Evolutionary conservation across 1,140 invertebrate genomes (phyloP), one percentile per base, ranked within the genome.

Genomic region (Neodiprion pinetum): DNA sequence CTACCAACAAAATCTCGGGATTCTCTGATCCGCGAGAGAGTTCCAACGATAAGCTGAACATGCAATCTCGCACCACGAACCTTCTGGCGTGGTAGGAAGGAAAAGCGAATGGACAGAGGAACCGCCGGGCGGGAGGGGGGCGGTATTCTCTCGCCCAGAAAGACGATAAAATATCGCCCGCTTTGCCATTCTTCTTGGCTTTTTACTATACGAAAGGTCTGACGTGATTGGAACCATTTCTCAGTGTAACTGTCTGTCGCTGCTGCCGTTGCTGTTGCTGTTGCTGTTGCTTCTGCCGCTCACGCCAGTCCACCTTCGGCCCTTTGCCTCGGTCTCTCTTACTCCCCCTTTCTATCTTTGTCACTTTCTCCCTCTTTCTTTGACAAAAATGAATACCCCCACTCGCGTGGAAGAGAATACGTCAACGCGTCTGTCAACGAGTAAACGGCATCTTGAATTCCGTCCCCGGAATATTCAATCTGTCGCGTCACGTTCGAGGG

Each of bases 161-260:
- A 61, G 53, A 61, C 11, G 53, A 17, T 61, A 9, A 61, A 61
- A 61, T 61, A 61, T 61, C 8, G 7, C 53, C 53, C n/a, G 53
- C n/a, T 61, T 61, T 61, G 53, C 53, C 53, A 61, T 61, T 61
- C 53, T 61, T 61, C 53, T 61, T 61, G 53, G 53, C 53, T 61
- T 61, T 61, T 61, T 61, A 17, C 53, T 61, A 17, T 17, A 17
- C 53, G n/a, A 61, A 61, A 61, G 53, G 53, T 61, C 53, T 61
- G 53, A 61, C 53, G 53, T 61, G 53, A 61, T 61, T 61, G 9
- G 11, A 61, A 61, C 53, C 53, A 61, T 61, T 61, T 17, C 53
- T 61, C 53, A 61, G 53, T 61, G 53, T 61, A 61, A 61, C 53
- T 61, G 53, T 61, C 53, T 61, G n/a, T 61, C n/a, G 53, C 53